Percentiles rank a stretch among this genome's conserved stretches.
These are phyloP conservation scores for Trimorus sp. DNA, from an alignment of 2,888 invertebrate species.

Conservation along the genomic window DNA sequence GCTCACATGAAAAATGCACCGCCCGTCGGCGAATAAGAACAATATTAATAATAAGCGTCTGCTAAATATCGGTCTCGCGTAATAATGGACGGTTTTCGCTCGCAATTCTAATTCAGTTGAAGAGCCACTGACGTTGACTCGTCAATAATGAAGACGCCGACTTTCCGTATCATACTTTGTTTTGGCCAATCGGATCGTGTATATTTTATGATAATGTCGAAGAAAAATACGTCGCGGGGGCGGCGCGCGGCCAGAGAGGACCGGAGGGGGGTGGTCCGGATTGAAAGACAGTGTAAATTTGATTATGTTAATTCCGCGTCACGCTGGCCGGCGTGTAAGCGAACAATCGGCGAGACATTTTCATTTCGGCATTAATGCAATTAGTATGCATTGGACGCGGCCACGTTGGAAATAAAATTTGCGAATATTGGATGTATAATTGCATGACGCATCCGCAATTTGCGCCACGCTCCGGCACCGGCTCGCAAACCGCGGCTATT, in stretches of 20 bases:
- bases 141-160: background rate
- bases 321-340: constrained; percentile 44
- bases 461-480: background rate
- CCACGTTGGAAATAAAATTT: constrained; percentile 60
- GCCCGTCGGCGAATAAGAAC: constrained; percentile 31
- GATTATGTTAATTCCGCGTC: constrained; percentile 55
- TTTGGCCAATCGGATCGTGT: constrained; percentile 16
- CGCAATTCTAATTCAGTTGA: constrained; percentile 23
- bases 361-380: constrained; percentile 57
- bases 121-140: background rate
- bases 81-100: background rate
- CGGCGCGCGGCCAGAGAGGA: background rate
- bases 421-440: constrained; percentile 58
- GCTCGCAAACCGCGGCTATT: background rate
- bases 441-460: constrained; percentile 40
- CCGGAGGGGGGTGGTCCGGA: background rate
- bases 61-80: too few species aligned
- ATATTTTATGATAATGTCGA: constrained; percentile 30
- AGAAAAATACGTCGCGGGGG: too few species aligned
- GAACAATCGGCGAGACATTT: constrained; percentile 58
- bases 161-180: background rate
- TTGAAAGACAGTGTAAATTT: constrained; percentile 59
- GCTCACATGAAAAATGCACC: constrained; percentile 34
- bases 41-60: constrained; percentile 33
- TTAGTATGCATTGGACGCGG: constrained; percentile 60